These are phyloP conservation scores for Podilymbus podiceps DNA, from an alignment of 2,113 vertebrate genomes.

Conservation along the genomic window DNA sequence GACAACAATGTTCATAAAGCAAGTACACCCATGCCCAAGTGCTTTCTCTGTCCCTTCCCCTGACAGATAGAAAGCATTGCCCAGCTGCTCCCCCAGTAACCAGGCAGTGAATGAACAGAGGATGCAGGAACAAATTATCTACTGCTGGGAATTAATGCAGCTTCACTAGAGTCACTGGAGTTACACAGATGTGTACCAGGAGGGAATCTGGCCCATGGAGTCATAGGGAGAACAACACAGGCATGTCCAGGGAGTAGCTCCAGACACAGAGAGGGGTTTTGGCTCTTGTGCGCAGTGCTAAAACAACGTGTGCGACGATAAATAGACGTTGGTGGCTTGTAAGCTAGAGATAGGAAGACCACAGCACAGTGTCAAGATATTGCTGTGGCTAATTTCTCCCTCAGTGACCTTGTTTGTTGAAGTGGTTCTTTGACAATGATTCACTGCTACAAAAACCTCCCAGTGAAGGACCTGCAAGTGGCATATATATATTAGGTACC, in stretches of 20 bases:
- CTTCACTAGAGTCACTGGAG: not conserved
- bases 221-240: not conserved
- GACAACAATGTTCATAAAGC: not conserved
- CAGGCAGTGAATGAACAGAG: not conserved
- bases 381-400: slow-evolving; percentile 12
- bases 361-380: not conserved
- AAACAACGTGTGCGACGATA: accelerated
- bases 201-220: not conserved
- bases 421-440: not conserved
- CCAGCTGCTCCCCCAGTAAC: not conserved
- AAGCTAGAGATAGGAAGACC: not conserved
- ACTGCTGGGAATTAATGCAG: not conserved
- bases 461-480: not conserved
- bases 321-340: not conserved
- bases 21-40: not conserved
- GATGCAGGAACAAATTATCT: not conserved
- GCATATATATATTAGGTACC: not conserved
- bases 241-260: not conserved
- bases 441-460: not conserved
- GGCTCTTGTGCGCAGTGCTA: not conserved
- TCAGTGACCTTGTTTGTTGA: not conserved
- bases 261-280: not conserved
- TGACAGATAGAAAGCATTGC: not conserved
- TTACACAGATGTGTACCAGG: not conserved
- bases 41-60: not conserved